Evolutionary conservation across 2,888 invertebrate species (phyloP), one percentile per base, ranked within the genome.

Genomic region (Xylophagus ater): DNA sequence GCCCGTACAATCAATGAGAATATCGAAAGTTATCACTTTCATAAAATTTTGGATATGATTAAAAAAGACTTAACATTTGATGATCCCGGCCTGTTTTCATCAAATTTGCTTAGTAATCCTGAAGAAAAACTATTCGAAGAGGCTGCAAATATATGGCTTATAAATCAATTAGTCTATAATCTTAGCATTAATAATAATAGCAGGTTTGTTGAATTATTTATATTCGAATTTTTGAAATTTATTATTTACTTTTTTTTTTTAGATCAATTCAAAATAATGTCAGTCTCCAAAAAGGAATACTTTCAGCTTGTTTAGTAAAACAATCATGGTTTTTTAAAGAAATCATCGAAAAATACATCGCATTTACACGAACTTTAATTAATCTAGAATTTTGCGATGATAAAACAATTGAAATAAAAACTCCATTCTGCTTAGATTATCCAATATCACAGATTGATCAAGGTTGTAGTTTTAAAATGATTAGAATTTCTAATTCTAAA

Each of bases 271-370:
- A 48, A 6, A 51, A 53, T n/a, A 59, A 58, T 43, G 44, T 59
- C 2, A 42, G 50, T 23, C 35, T 60, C 18, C 62, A 63, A 24
- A 53, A 54, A 19, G 57, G 57, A 21, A 49, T 61, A n/a, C 46
- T 61, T 2, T 51, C 50, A 3, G 58, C 60, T 3, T 59, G 59
- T 21, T 48, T 56, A 31, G 46, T 53, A 5, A 59, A 60, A 43
- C 54, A 59, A 32, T 50, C 56, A 3, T 49, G 52, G 28, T 47
- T 61, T 2, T 60, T 52, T 23, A 51, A 55, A 33, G 44, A 47
- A 1, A 43, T 59, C 0, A 44, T 57, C 1, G 15, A 39, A 4
- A 52, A 51, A 25, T 60, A 59, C 23, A 41, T 53, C 2, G 45
- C 50, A 15, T 46, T 41, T 15, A 25, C 12, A 14, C 23, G n/a